phyloP scores from a whole-genome alignment of 1,140 invertebrate species.

The Xylocopa sonorina region DNA sequence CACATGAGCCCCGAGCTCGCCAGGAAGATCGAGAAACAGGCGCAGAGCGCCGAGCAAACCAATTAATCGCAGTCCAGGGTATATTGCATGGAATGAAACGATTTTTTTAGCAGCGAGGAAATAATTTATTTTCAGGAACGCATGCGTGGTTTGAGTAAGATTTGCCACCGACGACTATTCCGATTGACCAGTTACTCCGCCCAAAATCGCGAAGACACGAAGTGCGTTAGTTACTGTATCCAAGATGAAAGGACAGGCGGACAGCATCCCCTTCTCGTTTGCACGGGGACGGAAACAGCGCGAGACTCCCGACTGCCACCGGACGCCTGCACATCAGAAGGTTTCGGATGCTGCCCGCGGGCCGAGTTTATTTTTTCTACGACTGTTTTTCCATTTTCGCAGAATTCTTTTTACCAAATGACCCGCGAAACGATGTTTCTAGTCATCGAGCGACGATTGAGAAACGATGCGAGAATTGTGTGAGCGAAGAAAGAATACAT shows the following conservation, averaged over 20 bases:
- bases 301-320: too few species aligned
- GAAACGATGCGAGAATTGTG: constrained; percentile 61
- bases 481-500: constrained; percentile 55
- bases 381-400: constrained; percentile 73
- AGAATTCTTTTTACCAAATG: constrained; percentile 80
- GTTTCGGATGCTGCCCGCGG: constrained; percentile 42
- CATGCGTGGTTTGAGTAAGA: constrained; percentile 34
- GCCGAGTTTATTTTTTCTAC: constrained; percentile 76
- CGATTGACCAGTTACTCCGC: constrained; percentile 75
- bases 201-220: constrained; percentile 68
- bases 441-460: constrained; percentile 76
- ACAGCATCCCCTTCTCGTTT: too few species aligned
- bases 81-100: not conserved
- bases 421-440: constrained; percentile 78
- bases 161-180: constrained; percentile 54
- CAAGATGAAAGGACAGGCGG: constrained; percentile 48
- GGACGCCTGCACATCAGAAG: not conserved
- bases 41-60: constrained; percentile 76
- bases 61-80: constrained; percentile 64
- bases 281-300: too few species aligned
- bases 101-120: constrained; percentile 11
- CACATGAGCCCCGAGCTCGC: constrained; percentile 79
- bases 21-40: constrained; percentile 79
- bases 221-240: constrained; percentile 59
- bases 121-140: constrained; percentile 41